A percentile compares a stretch with the other conserved stretches of the same genome.
These are phyloP conservation scores for Gallinago stenura DNA, from an alignment of 2,797 vertebrate species.

Conservation along the genomic window DNA sequence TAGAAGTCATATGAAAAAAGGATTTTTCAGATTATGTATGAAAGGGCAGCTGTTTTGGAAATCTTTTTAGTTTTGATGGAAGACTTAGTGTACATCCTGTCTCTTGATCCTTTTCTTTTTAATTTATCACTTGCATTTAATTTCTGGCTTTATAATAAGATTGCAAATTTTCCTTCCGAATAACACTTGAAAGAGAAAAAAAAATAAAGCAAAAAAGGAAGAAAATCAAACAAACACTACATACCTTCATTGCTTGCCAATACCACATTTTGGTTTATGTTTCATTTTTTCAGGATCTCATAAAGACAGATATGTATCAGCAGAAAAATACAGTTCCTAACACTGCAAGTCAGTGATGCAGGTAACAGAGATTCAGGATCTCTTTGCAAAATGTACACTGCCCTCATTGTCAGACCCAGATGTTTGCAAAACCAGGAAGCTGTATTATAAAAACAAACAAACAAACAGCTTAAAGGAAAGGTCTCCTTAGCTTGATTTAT, in stretches of 20 bases:
- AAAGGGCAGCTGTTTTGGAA: neutral
- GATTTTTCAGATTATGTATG: neutral
- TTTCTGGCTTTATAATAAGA: conserved; percentile 9
- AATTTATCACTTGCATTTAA: neutral
- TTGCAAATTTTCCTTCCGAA: neutral
- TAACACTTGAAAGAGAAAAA: conserved; percentile 12
- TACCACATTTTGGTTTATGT: neutral
- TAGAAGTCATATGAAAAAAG: neutral
- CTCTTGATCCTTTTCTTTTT: neutral
- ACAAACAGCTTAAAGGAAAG: conserved; percentile 44
- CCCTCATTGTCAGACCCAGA: conserved; percentile 27
- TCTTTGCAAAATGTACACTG: conserved; percentile 36
- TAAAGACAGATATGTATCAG: conserved; percentile 44
- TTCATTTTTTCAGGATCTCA: conserved; percentile 50
- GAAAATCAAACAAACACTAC: neutral
- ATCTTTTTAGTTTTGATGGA: neutral
- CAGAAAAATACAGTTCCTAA: conserved; percentile 62
- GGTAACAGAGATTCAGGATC: conserved; percentile 52
- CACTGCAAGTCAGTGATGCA: conserved; percentile 68
- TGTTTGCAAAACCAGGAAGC: conserved; percentile 64
- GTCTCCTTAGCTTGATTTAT: conserved; percentile 71
- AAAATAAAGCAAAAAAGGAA: neutral
- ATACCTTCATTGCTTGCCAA: neutral
- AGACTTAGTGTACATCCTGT: neutral
- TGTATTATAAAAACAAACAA: conserved; percentile 11